Conservation (phyloP, 2,888 invertebrate genomes). For the Rosalia funebris region DNA sequence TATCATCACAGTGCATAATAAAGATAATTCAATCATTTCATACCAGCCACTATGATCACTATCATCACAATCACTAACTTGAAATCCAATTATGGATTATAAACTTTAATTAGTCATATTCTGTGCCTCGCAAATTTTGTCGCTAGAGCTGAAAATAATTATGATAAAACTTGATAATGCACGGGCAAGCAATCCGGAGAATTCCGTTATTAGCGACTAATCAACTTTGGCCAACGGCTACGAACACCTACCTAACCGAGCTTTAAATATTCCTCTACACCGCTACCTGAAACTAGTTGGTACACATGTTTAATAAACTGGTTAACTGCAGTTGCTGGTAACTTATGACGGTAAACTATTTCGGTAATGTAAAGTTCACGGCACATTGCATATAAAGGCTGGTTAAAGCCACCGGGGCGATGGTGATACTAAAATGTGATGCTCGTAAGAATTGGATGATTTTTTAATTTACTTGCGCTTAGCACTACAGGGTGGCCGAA, state of each 20-base stretch:
- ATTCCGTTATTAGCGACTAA: slow-evolving; percentile 5
- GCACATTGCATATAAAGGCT: background rate
- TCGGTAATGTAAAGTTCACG: background rate
- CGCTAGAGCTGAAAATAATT: background rate
- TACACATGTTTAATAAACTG: background rate
- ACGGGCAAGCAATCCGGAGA: background rate
- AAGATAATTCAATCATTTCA: too few species aligned
- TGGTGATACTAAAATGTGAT: too few species aligned
- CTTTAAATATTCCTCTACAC: slow-evolving; percentile 2
- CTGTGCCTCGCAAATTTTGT: background rate
- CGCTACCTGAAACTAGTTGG: too few species aligned
- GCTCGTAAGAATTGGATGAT: too few species aligned
- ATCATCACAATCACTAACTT: too few species aligned
- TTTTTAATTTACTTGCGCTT: too few species aligned
- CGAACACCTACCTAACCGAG: background rate
- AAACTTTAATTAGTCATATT: background rate
- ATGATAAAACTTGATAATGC: background rate
- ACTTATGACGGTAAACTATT: slow-evolving; percentile 1
- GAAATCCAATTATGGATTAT: too few species aligned
- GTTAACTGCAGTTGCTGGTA: slow-evolving; percentile 9
- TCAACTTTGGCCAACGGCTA: slow-evolving; percentile 2
- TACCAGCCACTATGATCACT: too few species aligned
- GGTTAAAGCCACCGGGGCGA: too few species aligned
- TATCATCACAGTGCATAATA: too few species aligned
- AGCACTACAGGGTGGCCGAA: too few species aligned